phyloP scores from a whole-genome alignment of 2,888 invertebrate species.

The Onthophagus sagittarius region DNA sequence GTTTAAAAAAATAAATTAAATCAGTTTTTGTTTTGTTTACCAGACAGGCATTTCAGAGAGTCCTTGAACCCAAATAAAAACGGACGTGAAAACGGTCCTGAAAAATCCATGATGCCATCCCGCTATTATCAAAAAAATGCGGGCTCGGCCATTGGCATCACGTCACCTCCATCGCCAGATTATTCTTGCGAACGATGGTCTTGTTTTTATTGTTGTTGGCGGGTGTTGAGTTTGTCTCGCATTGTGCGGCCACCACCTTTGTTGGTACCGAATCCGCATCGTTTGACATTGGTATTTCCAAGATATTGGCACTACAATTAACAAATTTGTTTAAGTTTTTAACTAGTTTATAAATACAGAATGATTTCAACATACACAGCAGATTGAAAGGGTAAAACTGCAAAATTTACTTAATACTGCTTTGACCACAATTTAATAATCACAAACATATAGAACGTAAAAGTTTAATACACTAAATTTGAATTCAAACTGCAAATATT shows the following conservation, averaged over 20 bases:
- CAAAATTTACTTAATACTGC: no score
- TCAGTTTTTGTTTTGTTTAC: slow-evolving; percentile 18
- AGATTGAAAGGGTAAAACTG: no score
- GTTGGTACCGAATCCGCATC: slow-evolving; percentile 39
- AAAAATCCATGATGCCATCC: slow-evolving; percentile 20
- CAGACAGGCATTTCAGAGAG: slow-evolving; percentile 31
- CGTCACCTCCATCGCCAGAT: slow-evolving; percentile 60
- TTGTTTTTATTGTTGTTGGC: slow-evolving; percentile 43
- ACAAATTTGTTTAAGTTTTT: not conserved
- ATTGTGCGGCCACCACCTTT: slow-evolving; percentile 38
- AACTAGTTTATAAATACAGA: no score
- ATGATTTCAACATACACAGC: no score
- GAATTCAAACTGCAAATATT: no score
- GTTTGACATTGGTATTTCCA: slow-evolving; percentile 46
- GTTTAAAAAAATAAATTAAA: not conserved
- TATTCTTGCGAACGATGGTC: slow-evolving; percentile 53
- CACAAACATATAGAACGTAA: no score
- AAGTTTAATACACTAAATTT: no score
- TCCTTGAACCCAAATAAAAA: slow-evolving; percentile 21
- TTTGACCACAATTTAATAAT: no score
- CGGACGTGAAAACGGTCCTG: not conserved
- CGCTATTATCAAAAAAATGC: slow-evolving; percentile 26
- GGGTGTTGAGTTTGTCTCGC: slow-evolving; percentile 36
- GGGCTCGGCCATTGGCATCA: slow-evolving; percentile 50
- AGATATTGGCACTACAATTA: slow-evolving; percentile 48